Percentiles rank a stretch among this genome's conserved stretches.
Evolutionary conservation across 2,797 vertebrate species (phyloP).

Genomic region (Phataginus tetradactyla): DNA sequence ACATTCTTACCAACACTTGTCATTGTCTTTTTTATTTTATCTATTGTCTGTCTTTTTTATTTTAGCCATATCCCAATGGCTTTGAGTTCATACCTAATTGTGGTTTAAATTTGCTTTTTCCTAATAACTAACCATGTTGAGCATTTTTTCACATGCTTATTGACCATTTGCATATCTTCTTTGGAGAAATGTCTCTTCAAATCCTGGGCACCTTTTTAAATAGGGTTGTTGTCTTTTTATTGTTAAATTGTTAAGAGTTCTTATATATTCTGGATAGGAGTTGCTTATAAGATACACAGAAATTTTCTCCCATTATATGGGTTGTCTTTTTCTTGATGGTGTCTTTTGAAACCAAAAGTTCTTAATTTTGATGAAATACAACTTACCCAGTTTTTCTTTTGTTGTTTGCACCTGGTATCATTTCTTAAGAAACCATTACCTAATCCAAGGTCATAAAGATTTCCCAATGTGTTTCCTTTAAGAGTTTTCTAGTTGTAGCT

Average conservation of each 20-base stretch:
- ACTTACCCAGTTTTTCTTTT: not conserved
- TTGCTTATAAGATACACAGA: not conserved
- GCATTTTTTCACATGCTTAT: not conserved
- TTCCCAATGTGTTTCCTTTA: constrained; percentile 13
- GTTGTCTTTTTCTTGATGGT: constrained; percentile 4
- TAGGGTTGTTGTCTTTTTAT: constrained; percentile 28
- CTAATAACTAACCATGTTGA: not conserved
- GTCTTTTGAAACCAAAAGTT: not conserved
- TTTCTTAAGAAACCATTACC: not conserved
- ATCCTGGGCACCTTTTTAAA: not conserved
- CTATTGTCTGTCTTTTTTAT: not conserved
- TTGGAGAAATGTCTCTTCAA: not conserved
- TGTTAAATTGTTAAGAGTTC: not conserved
- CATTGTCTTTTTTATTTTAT: constrained; percentile 27
- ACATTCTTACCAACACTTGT: not conserved
- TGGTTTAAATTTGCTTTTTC: constrained; percentile 46
- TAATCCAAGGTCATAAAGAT: not conserved
- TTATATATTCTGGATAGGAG: not conserved
- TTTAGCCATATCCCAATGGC: not conserved
- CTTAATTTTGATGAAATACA: constrained; percentile 47
- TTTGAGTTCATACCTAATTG: not conserved
- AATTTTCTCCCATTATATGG: not conserved
- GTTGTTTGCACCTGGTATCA: not conserved
- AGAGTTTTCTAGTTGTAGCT: constrained; percentile 11
- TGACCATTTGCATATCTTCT: not conserved